phyloP scores from a whole-genome alignment of 2,888 invertebrate genomes.

The Plebejus anna region DNA sequence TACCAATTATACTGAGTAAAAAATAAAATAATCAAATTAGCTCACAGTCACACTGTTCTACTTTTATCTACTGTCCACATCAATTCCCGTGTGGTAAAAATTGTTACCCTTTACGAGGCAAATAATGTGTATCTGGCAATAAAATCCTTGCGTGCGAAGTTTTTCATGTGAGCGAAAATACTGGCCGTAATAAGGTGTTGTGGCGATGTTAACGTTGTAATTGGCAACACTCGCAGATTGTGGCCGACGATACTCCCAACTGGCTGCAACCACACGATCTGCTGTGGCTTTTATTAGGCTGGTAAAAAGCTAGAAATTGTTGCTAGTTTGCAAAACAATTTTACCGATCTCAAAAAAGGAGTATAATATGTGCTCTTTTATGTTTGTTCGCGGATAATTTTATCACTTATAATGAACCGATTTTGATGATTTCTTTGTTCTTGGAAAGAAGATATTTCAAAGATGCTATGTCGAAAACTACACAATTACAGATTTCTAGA shows the following conservation, averaged over 20 bases:
- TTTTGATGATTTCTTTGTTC: too few relatives aligned
- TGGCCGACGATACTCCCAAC: conserved; percentile 25
- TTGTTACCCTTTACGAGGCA: not conserved
- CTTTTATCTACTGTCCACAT: not conserved
- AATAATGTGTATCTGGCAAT: conserved; percentile 3
- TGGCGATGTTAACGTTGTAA: conserved; percentile 37
- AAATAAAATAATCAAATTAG: not conserved
- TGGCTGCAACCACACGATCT: conserved; percentile 21
- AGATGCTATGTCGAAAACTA: too few relatives aligned
- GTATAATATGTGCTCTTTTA: too few relatives aligned
- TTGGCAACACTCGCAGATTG: conserved; percentile 39
- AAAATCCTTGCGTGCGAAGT: conserved; percentile 19
- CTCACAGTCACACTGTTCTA: not conserved
- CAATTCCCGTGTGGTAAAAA: not conserved
- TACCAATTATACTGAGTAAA: not conserved
- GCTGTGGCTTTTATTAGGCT: conserved; percentile 20
- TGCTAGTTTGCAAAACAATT: not conserved
- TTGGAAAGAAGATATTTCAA: too few relatives aligned
- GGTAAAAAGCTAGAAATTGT: conserved; percentile 15
- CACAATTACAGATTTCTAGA: too few relatives aligned
- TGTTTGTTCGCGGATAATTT: too few relatives aligned
- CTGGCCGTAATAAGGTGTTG: conserved; percentile 34
- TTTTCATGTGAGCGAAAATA: conserved; percentile 21
- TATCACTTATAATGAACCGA: too few relatives aligned
- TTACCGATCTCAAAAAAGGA: too few relatives aligned